phyloP scores from a whole-genome alignment of 2,113 vertebrate species.

The Genyomyrus donnyi region DNA sequence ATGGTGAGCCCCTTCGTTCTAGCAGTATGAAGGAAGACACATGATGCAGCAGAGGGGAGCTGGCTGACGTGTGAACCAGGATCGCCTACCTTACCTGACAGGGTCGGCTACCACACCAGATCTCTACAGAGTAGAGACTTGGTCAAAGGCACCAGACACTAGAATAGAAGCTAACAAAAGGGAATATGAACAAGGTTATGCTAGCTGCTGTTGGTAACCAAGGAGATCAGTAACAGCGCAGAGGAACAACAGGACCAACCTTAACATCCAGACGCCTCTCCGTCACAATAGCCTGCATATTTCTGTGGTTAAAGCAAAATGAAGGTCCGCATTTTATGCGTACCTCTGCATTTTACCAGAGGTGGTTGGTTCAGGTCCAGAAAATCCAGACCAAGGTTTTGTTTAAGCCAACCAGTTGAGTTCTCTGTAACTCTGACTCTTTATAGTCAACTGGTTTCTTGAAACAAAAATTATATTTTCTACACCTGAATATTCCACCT shows the following conservation, averaged over 20 bases:
- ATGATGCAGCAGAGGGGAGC: neutral
- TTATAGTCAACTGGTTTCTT: neutral
- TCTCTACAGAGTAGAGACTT: slow-evolving; percentile 53
- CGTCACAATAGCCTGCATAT: neutral
- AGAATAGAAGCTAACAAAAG: slow-evolving; percentile 52
- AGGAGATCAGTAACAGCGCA: neutral
- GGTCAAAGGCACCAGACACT: slow-evolving; percentile 64
- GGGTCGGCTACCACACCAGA: slow-evolving; percentile 61
- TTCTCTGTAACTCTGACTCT: neutral
- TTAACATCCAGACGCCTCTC: neutral
- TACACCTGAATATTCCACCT: too few species aligned
- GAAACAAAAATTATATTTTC: too few species aligned
- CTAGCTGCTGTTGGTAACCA: neutral
- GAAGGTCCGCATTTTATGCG: neutral
- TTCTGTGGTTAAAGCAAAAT: neutral
- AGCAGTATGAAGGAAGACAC: neutral
- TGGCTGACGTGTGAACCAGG: neutral
- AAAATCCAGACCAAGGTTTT: neutral
- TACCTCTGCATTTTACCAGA: neutral
- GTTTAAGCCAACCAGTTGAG: too few species aligned
- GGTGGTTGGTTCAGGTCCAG: neutral
- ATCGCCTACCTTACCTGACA: slow-evolving; percentile 40
- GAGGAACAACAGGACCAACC: neutral
- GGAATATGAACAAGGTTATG: neutral
- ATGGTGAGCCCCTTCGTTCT: neutral